These are phyloP conservation scores for Periphyllus acericola DNA, from an alignment of 2,888 invertebrate species.

Conservation along the genomic window DNA sequence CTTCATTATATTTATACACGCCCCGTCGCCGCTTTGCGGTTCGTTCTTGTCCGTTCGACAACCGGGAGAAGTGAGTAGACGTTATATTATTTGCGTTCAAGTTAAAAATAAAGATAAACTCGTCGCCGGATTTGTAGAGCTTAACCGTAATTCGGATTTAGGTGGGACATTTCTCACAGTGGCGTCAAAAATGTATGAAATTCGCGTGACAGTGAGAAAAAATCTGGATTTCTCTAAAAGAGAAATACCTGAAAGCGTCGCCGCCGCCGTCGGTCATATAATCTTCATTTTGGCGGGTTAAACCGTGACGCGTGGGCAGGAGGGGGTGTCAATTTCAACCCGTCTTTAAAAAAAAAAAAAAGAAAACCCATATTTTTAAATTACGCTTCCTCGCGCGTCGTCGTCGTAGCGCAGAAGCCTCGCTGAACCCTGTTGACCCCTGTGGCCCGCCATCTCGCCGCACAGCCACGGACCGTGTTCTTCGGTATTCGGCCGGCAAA, in stretches of 20 bases:
- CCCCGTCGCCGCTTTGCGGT: too few species aligned
- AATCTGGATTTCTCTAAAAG: background rate
- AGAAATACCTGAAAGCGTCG: conserved; percentile 11
- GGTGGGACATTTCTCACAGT: background rate
- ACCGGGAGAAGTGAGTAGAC: background rate
- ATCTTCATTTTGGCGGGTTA: conserved; percentile 6
- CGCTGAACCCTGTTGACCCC: background rate
- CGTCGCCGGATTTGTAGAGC: conserved; percentile 1
- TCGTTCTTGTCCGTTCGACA: too few species aligned
- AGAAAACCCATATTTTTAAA: background rate
- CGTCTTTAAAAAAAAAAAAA: background rate
- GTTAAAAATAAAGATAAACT: conserved; percentile 30
- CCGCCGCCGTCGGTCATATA: background rate
- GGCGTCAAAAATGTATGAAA: conserved; percentile 11
- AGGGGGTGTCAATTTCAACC: background rate
- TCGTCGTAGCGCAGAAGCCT: background rate
- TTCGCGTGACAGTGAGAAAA: background rate
- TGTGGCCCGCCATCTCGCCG: background rate
- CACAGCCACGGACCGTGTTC: background rate
- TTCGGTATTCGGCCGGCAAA: background rate
- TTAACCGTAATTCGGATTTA: conserved; percentile 30
- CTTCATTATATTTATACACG: too few species aligned
- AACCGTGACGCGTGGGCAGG: background rate
- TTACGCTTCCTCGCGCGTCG: background rate
- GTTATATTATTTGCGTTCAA: background rate